Conservation (phyloP, 2,888 invertebrate species). For the Molorchus minor region DNA sequence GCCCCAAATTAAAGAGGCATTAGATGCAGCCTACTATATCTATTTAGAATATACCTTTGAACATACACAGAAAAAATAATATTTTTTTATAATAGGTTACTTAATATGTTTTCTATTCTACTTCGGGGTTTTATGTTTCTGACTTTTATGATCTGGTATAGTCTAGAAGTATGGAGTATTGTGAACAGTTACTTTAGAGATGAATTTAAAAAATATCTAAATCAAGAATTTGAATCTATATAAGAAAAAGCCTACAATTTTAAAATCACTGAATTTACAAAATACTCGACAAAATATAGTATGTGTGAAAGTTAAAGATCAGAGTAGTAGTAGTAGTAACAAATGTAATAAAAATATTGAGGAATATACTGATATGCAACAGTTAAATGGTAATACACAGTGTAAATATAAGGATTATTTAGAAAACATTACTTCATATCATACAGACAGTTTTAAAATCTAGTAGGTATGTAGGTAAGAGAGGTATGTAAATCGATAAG, state of each 20-base stretch:
- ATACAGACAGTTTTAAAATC: no score
- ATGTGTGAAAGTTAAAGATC: no score
- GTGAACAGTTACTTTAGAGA: conserved; percentile 79
- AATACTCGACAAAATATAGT: no score
- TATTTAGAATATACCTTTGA: conserved; percentile 44
- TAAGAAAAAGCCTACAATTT: no score
- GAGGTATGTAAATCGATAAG: no score
- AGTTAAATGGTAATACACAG: no score
- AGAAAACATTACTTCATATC: no score
- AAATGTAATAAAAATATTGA: no score
- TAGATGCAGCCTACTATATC: conserved; percentile 63
- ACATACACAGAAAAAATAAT: conserved; percentile 30
- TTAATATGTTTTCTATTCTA: conserved; percentile 71
- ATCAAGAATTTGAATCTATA: conserved; percentile 60
- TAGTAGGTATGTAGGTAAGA: no score
- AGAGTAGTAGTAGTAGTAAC: no score
- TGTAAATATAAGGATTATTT: no score
- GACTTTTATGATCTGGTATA: conserved; percentile 77
- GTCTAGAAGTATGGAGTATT: conserved; percentile 73
- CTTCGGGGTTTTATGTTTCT: conserved; percentile 73
- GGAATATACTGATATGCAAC: no score
- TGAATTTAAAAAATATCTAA: conserved; percentile 72
- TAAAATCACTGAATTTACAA: conserved; percentile 36
- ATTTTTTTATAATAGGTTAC: conserved; percentile 28
- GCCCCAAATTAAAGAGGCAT: conserved; percentile 74